Conservation (phyloP, 1,140 invertebrate species). For the Drosophila nasuta region DNA sequence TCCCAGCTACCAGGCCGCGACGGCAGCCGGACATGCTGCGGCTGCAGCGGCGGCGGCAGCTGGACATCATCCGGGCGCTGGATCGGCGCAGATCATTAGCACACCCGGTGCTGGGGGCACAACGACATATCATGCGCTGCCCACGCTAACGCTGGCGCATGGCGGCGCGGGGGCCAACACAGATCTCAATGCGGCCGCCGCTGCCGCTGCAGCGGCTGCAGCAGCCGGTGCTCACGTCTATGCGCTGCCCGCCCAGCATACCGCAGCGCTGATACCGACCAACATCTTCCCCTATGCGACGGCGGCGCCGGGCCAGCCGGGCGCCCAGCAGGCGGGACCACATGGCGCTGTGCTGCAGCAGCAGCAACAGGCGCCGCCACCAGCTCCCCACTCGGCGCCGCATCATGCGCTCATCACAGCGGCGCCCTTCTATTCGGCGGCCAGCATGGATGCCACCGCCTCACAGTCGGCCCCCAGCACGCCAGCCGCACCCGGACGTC, state of each 20-base stretch:
- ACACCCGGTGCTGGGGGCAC: conserved; percentile 55
- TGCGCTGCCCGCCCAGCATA: conserved; percentile 78
- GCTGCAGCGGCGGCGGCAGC: conserved; percentile 13
- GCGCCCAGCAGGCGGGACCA: conserved; percentile 45
- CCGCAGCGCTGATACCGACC: conserved; percentile 77
- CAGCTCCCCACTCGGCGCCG: conserved; percentile 43
- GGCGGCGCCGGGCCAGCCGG: conserved; percentile 53
- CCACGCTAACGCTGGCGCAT: conserved; percentile 77
- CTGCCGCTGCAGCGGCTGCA: conserved; percentile 47
- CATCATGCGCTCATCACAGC: conserved; percentile 77
- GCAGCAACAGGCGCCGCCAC: conserved; percentile 41
- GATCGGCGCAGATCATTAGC: conserved; percentile 56
- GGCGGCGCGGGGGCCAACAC: conserved; percentile 60
- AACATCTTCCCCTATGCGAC: conserved; percentile 79
- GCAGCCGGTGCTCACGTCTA: conserved; percentile 70
- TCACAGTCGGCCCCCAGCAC: conserved; percentile 83
- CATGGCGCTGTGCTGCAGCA: conserved; percentile 33
- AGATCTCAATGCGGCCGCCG: conserved; percentile 73
- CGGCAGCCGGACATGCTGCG: conserved; percentile 43
- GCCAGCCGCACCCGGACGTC: conserved; percentile 66
- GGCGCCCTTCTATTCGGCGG: conserved; percentile 66
- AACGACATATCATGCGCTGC: conserved; percentile 83
- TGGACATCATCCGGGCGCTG: conserved; percentile 64
- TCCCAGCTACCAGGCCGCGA: conserved; percentile 56
- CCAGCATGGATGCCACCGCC: conserved; percentile 44